Evolutionary conservation across 1,140 invertebrate genomes (phyloP).

Genomic region (Battus philenor): DNA sequence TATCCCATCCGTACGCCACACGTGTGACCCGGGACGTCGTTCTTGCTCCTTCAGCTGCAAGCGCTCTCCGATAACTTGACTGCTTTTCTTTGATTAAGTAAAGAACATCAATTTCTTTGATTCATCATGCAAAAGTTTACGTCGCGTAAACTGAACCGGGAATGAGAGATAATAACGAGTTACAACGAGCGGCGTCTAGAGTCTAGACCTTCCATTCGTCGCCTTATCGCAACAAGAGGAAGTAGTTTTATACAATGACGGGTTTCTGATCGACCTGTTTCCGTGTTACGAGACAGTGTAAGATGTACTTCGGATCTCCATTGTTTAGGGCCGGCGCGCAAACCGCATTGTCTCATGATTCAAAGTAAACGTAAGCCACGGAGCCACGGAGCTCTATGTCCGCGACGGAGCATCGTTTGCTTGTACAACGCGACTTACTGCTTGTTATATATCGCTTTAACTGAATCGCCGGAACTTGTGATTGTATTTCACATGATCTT

Average conservation of each 20-base stretch:
- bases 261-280: constrained; percentile 16
- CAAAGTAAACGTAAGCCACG: constrained; percentile 5
- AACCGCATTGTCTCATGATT: constrained; percentile 13
- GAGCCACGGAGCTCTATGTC: constrained; percentile 5
- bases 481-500: constrained; percentile 18
- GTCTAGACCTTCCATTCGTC: constrained; percentile 10
- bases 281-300: constrained; percentile 14
- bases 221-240: constrained; percentile 15
- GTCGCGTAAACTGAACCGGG: background rate
- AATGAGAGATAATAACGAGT: constrained; percentile 11
- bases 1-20: no score
- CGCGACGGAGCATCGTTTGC: background rate
- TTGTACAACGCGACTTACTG: constrained; percentile 5
- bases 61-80: no score
- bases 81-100: no score
- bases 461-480: constrained; percentile 12
- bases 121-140: background rate
- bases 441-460: constrained; percentile 15
- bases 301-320: constrained; percentile 6
- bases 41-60: no score
- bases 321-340: constrained; percentile 13
- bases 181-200: constrained; percentile 3
- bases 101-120: no score
- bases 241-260: constrained; percentile 13
- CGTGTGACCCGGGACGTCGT: no score